Percentiles rank a stretch among this genome's conserved stretches.
Conservation (phyloP, 2,113 vertebrate genomes). For the Hemiscyllium ocellatum region DNA sequence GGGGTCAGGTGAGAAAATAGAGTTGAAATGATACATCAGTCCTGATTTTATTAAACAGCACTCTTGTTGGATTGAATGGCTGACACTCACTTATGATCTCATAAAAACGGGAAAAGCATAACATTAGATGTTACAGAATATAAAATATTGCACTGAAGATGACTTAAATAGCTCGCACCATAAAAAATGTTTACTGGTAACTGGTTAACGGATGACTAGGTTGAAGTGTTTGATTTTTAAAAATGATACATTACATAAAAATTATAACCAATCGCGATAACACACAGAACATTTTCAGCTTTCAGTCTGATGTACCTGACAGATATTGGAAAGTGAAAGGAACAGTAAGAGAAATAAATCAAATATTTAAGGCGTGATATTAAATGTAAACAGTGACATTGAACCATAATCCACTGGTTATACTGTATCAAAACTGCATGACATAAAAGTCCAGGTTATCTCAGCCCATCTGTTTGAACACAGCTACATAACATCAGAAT, state of each 20-base stretch:
- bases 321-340: slow-evolving; percentile 64
- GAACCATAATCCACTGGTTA: background rate
- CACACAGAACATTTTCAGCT: slow-evolving; percentile 59
- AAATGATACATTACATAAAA: background rate
- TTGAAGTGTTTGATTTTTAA: background rate
- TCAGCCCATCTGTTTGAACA: background rate
- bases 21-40: background rate
- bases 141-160: background rate
- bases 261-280: background rate
- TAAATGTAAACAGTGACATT: background rate
- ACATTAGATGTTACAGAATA: background rate
- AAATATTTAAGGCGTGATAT: background rate
- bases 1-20: background rate
- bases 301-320: slow-evolving; percentile 77
- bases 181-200: background rate
- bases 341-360: slow-evolving; percentile 42
- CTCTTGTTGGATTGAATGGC: background rate
- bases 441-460: background rate
- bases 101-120: background rate
- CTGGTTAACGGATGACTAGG: background rate
- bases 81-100: background rate
- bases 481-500: background rate
- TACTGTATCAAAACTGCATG: background rate
- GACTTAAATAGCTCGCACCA: background rate
- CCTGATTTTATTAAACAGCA: background rate